These are phyloP conservation scores for Ctenoplectra terminalis DNA, from an alignment of 1,140 invertebrate species.

Conservation along the genomic window DNA sequence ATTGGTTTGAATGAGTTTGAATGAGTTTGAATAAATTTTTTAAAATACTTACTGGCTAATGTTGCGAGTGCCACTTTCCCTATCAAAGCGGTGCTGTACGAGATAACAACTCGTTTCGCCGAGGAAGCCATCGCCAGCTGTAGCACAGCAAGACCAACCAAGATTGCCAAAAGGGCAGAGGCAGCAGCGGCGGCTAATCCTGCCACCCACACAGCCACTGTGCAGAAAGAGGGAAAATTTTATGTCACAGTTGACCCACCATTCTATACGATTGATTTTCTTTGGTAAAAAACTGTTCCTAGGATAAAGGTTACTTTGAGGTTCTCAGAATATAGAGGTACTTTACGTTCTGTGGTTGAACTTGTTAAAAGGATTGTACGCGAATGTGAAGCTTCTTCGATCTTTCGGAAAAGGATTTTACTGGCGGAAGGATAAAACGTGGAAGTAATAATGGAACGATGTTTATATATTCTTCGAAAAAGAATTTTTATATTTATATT, in stretches of 20 bases:
- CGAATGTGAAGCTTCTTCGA: background rate
- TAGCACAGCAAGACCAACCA: slow-evolving; percentile 90
- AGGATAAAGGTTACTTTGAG: background rate
- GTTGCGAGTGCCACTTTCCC: slow-evolving; percentile 90
- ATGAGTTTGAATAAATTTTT: no score
- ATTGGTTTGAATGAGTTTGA: no score
- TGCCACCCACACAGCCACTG: slow-evolving; percentile 90
- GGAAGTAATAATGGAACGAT: background rate
- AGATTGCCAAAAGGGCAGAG: slow-evolving; percentile 87
- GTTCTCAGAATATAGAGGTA: background rate
- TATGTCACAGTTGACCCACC: background rate
- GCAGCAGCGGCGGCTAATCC: slow-evolving; percentile 89
- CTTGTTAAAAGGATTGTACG: background rate
- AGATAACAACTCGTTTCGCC: slow-evolving; percentile 89
- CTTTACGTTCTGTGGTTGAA: background rate
- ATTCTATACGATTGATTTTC: background rate
- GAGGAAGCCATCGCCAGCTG: slow-evolving; percentile 93
- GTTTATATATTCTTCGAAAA: background rate
- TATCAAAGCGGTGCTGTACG: slow-evolving; percentile 89
- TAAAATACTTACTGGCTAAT: slow-evolving; percentile 89
- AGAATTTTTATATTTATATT: no score
- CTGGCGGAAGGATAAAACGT: background rate
- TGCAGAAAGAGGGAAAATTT: background rate
- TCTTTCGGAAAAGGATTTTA: background rate
- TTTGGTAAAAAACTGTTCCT: background rate